Conservation (phyloP, 1,140 invertebrate species). For the Ceratosolen fusciceps region DNA sequence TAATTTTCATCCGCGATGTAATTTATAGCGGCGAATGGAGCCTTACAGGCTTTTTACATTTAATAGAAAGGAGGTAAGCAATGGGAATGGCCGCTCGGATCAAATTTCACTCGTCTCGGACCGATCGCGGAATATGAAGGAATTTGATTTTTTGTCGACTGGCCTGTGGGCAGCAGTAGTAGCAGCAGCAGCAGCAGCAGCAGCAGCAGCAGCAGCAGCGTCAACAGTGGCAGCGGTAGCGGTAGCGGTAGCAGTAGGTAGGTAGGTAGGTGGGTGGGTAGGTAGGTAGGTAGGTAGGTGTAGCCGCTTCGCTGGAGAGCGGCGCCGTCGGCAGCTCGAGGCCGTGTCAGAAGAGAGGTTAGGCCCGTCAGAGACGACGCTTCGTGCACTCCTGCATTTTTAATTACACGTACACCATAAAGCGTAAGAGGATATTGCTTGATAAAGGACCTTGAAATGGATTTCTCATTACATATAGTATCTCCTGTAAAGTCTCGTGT, state of each 20-base stretch:
- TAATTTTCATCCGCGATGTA: background rate
- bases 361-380: background rate
- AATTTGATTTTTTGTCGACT: slow-evolving; percentile 2
- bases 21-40: background rate
- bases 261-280: no score
- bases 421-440: background rate
- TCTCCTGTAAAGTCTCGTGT: background rate
- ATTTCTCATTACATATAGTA: background rate
- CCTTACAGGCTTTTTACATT: background rate
- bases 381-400: slow-evolving; percentile 22
- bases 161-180: slow-evolving; percentile 1
- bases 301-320: no score
- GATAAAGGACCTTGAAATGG: background rate
- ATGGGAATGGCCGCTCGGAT: background rate
- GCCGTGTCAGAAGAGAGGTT: slow-evolving; percentile 8
- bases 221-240: no score
- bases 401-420: slow-evolving; percentile 5
- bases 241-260: no score
- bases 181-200: no score
- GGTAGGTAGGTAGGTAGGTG: no score
- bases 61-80: background rate
- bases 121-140: slow-evolving; percentile 4
- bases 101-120: background rate
- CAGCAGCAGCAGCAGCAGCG: no score
- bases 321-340: slow-evolving; percentile 17